Evolutionary conservation across 1,140 invertebrate genomes (phyloP), one percentile per base, ranked within the genome.

Genomic region (Aricia agestis): DNA sequence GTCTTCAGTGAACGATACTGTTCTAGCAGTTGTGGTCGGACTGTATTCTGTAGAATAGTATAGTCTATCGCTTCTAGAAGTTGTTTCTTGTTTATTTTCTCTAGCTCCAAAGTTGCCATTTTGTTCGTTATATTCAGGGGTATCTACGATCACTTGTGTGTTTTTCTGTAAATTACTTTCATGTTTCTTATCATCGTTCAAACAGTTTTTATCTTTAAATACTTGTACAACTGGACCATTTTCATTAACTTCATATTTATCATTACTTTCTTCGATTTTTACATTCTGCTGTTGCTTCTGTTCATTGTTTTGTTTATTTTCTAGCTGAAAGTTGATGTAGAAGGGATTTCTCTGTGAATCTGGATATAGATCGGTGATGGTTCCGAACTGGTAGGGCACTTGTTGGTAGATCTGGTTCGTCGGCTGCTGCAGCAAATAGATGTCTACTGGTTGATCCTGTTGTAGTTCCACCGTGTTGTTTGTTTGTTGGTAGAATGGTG

Each of bases 191-290:
- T 83, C 78, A 17, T 79, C 73, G 13, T 81, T 78, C 5, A 79
- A 71, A 66, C 87, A 91, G 66, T 89, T 86, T 19, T 81, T 79
- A 72, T 89, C 73, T 76, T 89, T 90, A 69, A 89, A 90, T 2
- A 91, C 85, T 76, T 81, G 80, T 6, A 89, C 82, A 36, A 87
- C 74, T 45, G 84, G 76, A 42, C 67, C 65, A 69, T 72, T 73
- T 45, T 76, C 72, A 63, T 72, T 76, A 19, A 69, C 19, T 19
- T 70, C 52, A 41, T 52, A 36, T 41, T 17, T 58, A 18, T 71
- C 7, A 42, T 42, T 67, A 65, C 42, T 71, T 66, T 67, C 11
- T 69, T 25, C 31, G 17, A 17, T 42, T n/a, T 63, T 63, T n/a
- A 9, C 31, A 42, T 68, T 61, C 67, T 69, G 70, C 1, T 68